phyloP scores from a whole-genome alignment of 2,888 invertebrate genomes.

The Listrodromus nycthemerus region DNA sequence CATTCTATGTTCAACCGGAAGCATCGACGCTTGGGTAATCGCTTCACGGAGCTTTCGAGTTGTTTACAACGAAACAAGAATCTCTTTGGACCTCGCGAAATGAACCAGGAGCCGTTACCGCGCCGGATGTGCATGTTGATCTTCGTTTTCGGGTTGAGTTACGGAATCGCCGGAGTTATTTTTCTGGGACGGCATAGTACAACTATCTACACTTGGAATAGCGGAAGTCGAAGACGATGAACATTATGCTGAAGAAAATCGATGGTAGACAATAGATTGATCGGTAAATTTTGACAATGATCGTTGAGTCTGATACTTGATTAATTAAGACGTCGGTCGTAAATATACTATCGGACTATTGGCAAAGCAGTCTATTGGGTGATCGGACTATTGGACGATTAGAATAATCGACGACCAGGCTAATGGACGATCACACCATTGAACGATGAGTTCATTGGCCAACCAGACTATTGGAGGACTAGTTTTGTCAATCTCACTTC shows the following conservation, averaged over 20 bases:
- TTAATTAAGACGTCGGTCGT: background rate
- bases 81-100: background rate
- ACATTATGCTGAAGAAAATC: background rate
- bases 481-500: background rate
- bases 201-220: constrained; percentile 1
- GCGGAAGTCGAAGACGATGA: background rate
- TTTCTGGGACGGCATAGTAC: background rate
- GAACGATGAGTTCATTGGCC: too few species aligned
- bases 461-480: too few species aligned
- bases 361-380: too few species aligned
- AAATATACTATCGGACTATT: background rate
- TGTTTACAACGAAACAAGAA: constrained; percentile 16
- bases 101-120: background rate
- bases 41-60: constrained; percentile 14
- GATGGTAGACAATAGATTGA: background rate
- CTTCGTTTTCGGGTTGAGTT: background rate
- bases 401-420: too few species aligned
- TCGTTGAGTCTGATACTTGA: background rate
- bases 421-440: too few species aligned
- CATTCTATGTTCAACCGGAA: constrained; percentile 7
- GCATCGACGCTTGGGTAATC: constrained; percentile 15
- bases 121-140: constrained; percentile 9
- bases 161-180: background rate
- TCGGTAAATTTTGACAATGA: background rate
- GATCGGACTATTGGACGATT: too few species aligned